Conservation (phyloP, 2,113 vertebrate species). For the Glaucomys volans region DNA sequence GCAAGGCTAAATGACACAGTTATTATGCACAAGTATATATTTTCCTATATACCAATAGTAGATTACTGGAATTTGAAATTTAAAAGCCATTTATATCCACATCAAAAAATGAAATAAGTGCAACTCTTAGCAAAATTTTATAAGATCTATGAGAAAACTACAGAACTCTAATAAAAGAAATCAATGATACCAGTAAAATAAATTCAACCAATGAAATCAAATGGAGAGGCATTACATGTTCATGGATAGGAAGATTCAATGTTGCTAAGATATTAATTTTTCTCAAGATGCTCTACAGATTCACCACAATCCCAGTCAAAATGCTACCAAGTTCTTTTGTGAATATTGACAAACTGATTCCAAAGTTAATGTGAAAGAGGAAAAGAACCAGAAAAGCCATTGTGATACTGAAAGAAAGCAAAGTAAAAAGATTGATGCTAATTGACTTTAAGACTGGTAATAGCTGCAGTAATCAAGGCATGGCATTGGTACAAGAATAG, state of each 20-base stretch:
- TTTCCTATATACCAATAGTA: neutral
- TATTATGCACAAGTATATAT: neutral
- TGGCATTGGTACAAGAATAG: neutral
- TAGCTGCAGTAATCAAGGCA: neutral
- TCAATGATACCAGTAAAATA: neutral
- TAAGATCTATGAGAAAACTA: neutral
- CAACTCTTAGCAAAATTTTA: neutral
- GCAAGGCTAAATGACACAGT: neutral
- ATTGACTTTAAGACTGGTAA: neutral
- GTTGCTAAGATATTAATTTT: no score
- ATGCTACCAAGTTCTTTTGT: no score
- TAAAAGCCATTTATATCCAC: neutral
- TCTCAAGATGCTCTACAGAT: no score
- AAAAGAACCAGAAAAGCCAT: no score
- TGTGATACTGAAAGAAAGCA: no score
- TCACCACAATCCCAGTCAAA: no score
- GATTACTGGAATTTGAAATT: neutral
- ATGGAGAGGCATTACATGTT: neutral
- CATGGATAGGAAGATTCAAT: neutral
- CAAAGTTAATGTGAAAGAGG: no score
- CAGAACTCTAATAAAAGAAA: neutral
- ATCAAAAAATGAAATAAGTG: conserved; percentile 11
- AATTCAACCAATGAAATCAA: neutral
- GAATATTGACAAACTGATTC: no score
- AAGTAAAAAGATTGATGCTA: neutral